phyloP scores from a whole-genome alignment of 2,113 vertebrate genomes.

The Glaucidium brasilianum region DNA sequence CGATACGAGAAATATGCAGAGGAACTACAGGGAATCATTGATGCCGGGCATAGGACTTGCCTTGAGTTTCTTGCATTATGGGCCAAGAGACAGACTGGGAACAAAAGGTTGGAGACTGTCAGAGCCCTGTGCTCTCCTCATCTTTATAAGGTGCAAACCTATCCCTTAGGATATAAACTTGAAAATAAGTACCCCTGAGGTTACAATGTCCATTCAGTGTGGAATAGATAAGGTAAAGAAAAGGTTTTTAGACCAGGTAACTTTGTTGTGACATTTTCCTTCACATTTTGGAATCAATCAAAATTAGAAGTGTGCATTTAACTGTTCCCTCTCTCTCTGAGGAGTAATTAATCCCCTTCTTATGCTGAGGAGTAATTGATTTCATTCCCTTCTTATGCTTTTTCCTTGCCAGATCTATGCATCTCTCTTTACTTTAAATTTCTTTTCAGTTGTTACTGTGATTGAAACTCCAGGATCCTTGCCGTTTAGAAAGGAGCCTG shows the following conservation, averaged over 20 bases:
- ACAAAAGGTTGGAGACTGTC: neutral
- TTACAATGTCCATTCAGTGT: accelerated
- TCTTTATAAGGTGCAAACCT: neutral
- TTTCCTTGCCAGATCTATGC: neutral
- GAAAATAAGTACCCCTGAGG: neutral
- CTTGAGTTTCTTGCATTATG: neutral
- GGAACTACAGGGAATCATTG: neutral
- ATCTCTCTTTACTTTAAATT: neutral
- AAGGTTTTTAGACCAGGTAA: neutral
- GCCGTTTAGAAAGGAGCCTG: neutral
- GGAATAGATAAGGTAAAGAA: neutral
- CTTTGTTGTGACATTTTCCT: neutral
- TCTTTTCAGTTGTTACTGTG: neutral
- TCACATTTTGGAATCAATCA: neutral
- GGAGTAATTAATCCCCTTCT: neutral
- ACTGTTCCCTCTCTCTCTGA: neutral
- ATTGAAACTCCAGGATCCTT: neutral
- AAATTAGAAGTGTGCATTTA: neutral
- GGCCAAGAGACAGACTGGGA: neutral
- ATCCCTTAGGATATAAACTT: neutral
- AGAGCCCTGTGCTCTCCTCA: neutral
- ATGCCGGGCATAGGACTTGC: neutral
- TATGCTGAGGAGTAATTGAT: neutral
- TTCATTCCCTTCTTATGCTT: neutral
- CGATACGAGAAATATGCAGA: neutral